Percentiles rank a stretch among this genome's conserved stretches.
These are phyloP conservation scores for Papilio xuthus DNA, from an alignment of 1,140 invertebrate species.

Conservation along the genomic window DNA sequence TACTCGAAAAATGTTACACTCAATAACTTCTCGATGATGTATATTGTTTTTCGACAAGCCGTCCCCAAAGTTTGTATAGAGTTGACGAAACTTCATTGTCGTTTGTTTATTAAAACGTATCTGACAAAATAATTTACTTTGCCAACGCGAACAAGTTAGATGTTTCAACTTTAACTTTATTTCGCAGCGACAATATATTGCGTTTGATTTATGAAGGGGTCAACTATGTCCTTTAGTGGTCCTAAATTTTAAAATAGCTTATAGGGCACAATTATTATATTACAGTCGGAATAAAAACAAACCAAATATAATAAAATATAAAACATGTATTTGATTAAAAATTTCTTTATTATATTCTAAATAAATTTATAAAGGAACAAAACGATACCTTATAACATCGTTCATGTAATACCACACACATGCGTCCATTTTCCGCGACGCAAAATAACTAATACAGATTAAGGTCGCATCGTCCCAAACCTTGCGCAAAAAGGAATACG, in stretches of 20 bases:
- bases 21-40: slow-evolving; percentile 28
- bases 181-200: not conserved
- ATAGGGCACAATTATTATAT: too few species aligned
- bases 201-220: not conserved
- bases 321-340: too few species aligned
- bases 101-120: slow-evolving; percentile 11
- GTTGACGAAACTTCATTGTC: slow-evolving; percentile 3
- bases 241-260: too few species aligned
- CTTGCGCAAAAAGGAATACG: not conserved
- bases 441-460: slow-evolving; percentile 7
- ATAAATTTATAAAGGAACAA: not conserved
- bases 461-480: not conserved
- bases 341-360: not conserved
- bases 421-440: slow-evolving; percentile 9
- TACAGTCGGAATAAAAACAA: too few species aligned
- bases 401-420: not conserved
- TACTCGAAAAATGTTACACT: slow-evolving; percentile 31
- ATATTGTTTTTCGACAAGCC: slow-evolving; percentile 20
- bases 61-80: not conserved
- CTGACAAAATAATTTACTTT: slow-evolving; percentile 16
- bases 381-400: not conserved
- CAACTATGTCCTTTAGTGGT: not conserved
- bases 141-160: not conserved
- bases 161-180: not conserved
- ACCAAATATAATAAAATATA: too few species aligned